Conservation (phyloP, 92 coral and sea anemone species). For the Pocillopora meandrina region DNA sequence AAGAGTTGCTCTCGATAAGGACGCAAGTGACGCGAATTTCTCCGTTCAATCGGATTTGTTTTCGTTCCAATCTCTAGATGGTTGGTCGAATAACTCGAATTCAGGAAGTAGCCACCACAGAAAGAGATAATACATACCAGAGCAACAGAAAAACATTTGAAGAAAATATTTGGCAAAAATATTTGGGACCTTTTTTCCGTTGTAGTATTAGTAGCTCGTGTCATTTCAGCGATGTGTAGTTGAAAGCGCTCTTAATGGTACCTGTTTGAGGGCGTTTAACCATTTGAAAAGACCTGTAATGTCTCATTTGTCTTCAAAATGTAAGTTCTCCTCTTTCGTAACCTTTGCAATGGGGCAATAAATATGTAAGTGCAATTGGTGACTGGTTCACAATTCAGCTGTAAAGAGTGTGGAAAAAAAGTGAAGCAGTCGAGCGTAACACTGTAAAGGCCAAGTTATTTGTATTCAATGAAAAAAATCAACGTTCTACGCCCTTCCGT, state of each 20-base stretch:
- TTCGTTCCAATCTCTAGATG: neutral
- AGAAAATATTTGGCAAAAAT: neutral
- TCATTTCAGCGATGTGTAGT: neutral
- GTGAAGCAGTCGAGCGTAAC: no score
- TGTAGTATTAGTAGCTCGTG: neutral
- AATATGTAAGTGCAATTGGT: neutral
- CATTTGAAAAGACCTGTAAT: neutral
- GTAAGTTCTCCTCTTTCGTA: neutral
- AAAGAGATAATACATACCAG: constrained; percentile 2
- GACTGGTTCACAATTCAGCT: neutral
- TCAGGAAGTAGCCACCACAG: constrained; percentile 3
- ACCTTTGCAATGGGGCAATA: neutral
- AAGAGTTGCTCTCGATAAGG: constrained; percentile 24
- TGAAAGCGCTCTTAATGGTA: neutral
- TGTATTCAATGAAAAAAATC: no score
- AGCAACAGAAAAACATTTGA: neutral
- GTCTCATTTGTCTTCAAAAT: neutral
- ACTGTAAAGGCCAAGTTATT: no score
- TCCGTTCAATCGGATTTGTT: neutral
- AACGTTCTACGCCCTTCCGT: no score
- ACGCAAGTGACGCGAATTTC: neutral
- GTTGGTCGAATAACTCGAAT: neutral
- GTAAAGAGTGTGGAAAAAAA: neutral
- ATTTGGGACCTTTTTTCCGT: neutral
- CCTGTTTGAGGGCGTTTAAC: neutral